Base-by-base conservation (phyloP, 64 coral and sea anemone genomes). In the Montipora sp. region DNA sequence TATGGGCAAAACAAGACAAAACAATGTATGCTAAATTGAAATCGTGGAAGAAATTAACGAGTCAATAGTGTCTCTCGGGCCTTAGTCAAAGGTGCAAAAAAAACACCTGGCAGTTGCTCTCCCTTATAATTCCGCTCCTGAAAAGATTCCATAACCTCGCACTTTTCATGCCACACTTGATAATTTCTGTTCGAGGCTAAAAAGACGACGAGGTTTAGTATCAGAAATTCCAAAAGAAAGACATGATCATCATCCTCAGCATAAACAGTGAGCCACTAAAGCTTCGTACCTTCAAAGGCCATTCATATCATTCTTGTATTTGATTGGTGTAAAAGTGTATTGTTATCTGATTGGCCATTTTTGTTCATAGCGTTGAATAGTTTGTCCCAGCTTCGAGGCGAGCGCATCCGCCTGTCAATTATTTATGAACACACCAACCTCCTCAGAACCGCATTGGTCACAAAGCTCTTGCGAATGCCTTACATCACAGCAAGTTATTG, bases 361-460 rank as follows among this genome's bases (percentile, higher is more conserved):
- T 7, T 49, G 45, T 45, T 51, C 18, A 46, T 16, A 85, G 63
- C 82, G 18, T 2, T 18, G 5, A 21, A 22, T 23, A 50, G 36
- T 49, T 85, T 71, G 2, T 36, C 82, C 68, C 7, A 44, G 59
- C 24, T 16, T 68, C 18, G 45, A 85, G 61, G 15, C 44, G 2
- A 12, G 8, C 14, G 71, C 82, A 85, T 85, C 82, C 82, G 63
- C 11, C 45, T 16, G 18, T 85, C 82, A 85, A 85, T 85, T 50
- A 71, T 50, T 70, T 49, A 85, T 85, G 70, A 85, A 51, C 82
- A 85, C 71, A 85, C 82, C 15, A 85, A 85, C 71, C 47, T 21
- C 82, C 55, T 81, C 49, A 51, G 21, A 72, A 85, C 82, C 82
- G 50, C 63, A 44, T 85, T 63, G 16, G 43, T 85, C 57, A 47